Percentiles rank a stretch among this genome's conserved stretches.
Evolutionary conservation across 2,888 invertebrate genomes (phyloP).

Genomic region (Dynastes tityus): DNA sequence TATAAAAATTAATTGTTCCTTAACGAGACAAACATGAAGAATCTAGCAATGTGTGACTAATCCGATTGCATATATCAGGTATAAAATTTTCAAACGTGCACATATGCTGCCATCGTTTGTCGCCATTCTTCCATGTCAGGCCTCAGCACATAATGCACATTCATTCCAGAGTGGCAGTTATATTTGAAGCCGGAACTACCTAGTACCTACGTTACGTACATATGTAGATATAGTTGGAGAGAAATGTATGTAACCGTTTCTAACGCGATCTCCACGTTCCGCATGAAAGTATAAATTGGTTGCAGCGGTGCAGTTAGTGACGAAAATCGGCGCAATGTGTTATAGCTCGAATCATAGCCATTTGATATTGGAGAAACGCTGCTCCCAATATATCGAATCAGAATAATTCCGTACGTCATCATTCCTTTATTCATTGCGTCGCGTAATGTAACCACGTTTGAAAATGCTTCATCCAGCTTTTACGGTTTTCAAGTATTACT

Average conservation of each 20-base stretch:
- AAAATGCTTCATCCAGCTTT: too few relatives aligned
- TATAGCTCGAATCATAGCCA: not conserved
- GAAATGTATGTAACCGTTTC: slow-evolving; percentile 8
- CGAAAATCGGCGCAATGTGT: slow-evolving; percentile 14
- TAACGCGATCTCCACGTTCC: slow-evolving; percentile 16
- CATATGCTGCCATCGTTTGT: slow-evolving; percentile 1
- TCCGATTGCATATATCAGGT: too few relatives aligned
- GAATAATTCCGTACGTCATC: slow-evolving; percentile 11
- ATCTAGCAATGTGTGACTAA: too few relatives aligned
- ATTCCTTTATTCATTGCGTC: not conserved
- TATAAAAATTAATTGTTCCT: too few relatives aligned
- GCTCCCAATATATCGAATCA: not conserved
- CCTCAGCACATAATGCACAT: not conserved
- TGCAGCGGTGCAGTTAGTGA: slow-evolving; percentile 28
- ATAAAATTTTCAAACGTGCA: not conserved
- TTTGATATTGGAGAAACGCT: not conserved
- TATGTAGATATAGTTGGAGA: not conserved
- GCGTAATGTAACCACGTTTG: too few relatives aligned
- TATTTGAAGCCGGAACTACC: not conserved
- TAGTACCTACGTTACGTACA: too few relatives aligned
- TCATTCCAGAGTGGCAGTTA: not conserved
- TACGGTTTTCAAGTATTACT: too few relatives aligned
- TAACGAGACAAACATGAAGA: too few relatives aligned
- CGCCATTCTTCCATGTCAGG: slow-evolving; percentile 2
- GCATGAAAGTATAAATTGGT: slow-evolving; percentile 17